Evolutionary conservation across 2,797 vertebrate species (phyloP).

Genomic region (Danionella dracula): DNA sequence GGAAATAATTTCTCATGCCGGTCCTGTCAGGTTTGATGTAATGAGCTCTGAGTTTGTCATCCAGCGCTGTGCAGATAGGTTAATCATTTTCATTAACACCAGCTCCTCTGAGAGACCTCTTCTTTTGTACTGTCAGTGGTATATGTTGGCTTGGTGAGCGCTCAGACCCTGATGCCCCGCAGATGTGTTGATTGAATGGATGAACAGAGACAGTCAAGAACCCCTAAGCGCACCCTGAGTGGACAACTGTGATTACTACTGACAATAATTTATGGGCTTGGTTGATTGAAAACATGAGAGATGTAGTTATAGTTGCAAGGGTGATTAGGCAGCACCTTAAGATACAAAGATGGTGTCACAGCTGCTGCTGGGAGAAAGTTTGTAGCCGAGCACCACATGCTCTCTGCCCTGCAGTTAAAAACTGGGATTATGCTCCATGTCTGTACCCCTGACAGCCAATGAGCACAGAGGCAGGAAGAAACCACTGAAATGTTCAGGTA

Average conservation of each 20-base stretch:
- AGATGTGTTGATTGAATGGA: slow-evolving; percentile 60
- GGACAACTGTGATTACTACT: slow-evolving; percentile 69
- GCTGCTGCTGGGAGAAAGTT: slow-evolving; percentile 60
- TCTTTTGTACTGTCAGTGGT: slow-evolving; percentile 46
- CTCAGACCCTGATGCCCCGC: slow-evolving; percentile 41
- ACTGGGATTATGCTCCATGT: not conserved
- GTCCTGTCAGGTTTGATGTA: slow-evolving; percentile 36
- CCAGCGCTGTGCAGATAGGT: slow-evolving; percentile 39
- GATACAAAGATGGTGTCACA: slow-evolving; percentile 67
- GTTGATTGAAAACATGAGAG: slow-evolving; percentile 67
- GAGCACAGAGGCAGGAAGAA: not conserved
- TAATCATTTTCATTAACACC: slow-evolving; percentile 52
- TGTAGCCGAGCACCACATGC: slow-evolving; percentile 62
- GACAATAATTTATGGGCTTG: slow-evolving; percentile 71
- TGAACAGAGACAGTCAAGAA: slow-evolving; percentile 59
- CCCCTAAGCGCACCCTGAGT: slow-evolving; percentile 57
- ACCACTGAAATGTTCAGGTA: not conserved
- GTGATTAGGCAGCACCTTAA: slow-evolving; percentile 64
- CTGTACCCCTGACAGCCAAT: not conserved
- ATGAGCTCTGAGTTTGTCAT: slow-evolving; percentile 33
- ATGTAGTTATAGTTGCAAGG: slow-evolving; percentile 55
- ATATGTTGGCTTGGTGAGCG: slow-evolving; percentile 26
- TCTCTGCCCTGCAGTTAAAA: slow-evolving; percentile 51
- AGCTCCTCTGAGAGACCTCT: slow-evolving; percentile 45
- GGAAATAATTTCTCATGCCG: slow-evolving; percentile 26